Evolutionary conservation across 2,797 vertebrate genomes (phyloP), one percentile per base, ranked within the genome.

Genomic region (Picus viridis): DNA sequence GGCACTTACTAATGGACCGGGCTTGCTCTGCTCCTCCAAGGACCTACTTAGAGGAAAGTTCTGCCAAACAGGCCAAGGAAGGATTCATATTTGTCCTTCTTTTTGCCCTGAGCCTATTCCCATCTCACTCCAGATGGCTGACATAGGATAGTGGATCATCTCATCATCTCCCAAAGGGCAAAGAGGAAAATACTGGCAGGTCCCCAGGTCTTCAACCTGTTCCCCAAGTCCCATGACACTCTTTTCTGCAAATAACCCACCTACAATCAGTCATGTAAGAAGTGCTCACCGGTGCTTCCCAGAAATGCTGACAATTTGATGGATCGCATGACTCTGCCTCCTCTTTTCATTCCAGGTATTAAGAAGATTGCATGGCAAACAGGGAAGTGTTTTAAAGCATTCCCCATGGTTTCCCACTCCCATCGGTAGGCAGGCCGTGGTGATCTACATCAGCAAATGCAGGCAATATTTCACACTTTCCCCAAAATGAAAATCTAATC

Each of bases 1-100:
- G 78, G 67, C 83, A 64, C 69, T 91, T 5, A 3, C 92, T 95
- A 96, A 97, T 95, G 96, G 88, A 93, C 80, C 43, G 41, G 41
- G 39, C 68, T 89, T 11, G 4, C 58, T 84, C 90, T 88, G 58
- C 69, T 72, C 81, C 70, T 54, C 56, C 1, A 2, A 41, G 68
- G 88, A 82, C 54, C 41, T 57, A 34, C 83, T 89, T 20, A 69
- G 32, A 62, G 49, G 63, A 23, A 58, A 73, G 23, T 11, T 45
- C 16, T 34, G 61, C 49, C 61, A 87, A 87, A 76, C 9, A 64
- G 63, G 17, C 27, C 59, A 88, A 67, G 39, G 54, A 51, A 83
- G 59, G 49, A 67, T 45, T 75, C 30, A 2, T 18, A 49, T 29
- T 61, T 74, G 4, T 18, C 45, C 32, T 80, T 54, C 12, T 83